A percentile compares a stretch with the other conserved stretches of the same genome.
These are phyloP conservation scores for Silurus asotus DNA, from an alignment of 2,113 vertebrate species.

Conservation along the genomic window DNA sequence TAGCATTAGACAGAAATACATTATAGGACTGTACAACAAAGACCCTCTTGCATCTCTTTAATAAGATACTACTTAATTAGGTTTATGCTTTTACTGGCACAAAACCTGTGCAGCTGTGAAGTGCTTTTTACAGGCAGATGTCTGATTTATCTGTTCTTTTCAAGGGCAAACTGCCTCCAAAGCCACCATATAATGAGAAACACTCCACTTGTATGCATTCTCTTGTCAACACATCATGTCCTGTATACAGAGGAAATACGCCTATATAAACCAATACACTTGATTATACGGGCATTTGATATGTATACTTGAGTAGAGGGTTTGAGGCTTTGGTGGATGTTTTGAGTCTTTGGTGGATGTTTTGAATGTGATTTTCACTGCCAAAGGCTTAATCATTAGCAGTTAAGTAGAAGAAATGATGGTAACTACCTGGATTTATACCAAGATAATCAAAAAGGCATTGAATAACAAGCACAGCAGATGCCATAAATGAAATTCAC, in stretches of 20 bases:
- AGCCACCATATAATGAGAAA: constrained; percentile 7
- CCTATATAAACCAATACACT: background rate
- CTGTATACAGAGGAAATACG: background rate
- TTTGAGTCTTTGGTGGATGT: background rate
- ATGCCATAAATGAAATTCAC: background rate
- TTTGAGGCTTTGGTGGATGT: background rate
- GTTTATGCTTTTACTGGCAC: constrained; percentile 53
- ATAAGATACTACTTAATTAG: constrained; percentile 53
- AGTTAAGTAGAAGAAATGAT: constrained; percentile 15
- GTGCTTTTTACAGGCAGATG: constrained; percentile 31
- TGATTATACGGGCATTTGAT: background rate
- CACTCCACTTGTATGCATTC: background rate
- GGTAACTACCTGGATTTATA: constrained; percentile 6
- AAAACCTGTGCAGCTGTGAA: constrained; percentile 28
- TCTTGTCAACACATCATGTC: background rate
- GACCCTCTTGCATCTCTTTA: constrained; percentile 36
- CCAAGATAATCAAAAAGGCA: background rate
- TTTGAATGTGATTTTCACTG: background rate
- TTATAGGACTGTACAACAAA: constrained; percentile 8
- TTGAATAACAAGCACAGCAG: background rate
- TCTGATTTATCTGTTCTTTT: constrained; percentile 48
- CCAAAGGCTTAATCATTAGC: constrained; percentile 8
- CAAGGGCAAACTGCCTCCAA: constrained; percentile 54
- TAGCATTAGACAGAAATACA: constrained; percentile 3
- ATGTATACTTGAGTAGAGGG: background rate